Base-by-base conservation (phyloP, 1,140 invertebrate species). In the Zaprionus africanus region DNA sequence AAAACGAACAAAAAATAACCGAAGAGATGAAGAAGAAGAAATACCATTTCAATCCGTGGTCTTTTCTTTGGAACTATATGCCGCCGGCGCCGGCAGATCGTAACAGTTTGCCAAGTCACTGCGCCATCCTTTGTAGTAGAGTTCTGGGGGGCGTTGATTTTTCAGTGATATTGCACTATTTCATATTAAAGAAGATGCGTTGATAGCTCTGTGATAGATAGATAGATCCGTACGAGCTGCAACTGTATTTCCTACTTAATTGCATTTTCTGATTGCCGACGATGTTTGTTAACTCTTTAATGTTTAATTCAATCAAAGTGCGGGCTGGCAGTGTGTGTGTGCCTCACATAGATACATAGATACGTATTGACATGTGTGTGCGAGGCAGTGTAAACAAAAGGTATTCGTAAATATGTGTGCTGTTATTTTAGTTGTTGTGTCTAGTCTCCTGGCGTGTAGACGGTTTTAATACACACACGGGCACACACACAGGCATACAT, bases 131-230 rank as follows among this genome's bases (percentile, higher is more conserved):
- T 46, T 41, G 62, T 56, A 54, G 38, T 58, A 56, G 76, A 34
- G 68, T 51, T 24, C 77, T 78, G 68, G 54, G 78, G 85, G 84
- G 84, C 84, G 84, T 90, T 88, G 85, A 88, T 90, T 79, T 80
- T 81, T 83, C 77, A 88, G 70, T 87, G 83, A 87, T 87, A 87
- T 72, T 83, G 83, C 83, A 87, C 63, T 87, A 87, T 88, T 87
- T 67, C 4, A 9, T 22, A 2, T 22, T 1, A 22, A 22, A 22
- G 6, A 15, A 38, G 56, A 38, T 38, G 13, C 38, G n/a, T 46
- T 46, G 41, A 46, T 17, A 46, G 41, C 41, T 46, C n/a, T 2
- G n/a, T 7, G 41, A 17, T 43, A 38, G 26, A 53, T 67, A n/a
- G 13, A 46, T 46, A 46, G 53, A 46, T 51, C 22, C 19, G 7